Base-by-base conservation (phyloP, 2,113 vertebrate species). In the Brachypteracias leptosomus region DNA sequence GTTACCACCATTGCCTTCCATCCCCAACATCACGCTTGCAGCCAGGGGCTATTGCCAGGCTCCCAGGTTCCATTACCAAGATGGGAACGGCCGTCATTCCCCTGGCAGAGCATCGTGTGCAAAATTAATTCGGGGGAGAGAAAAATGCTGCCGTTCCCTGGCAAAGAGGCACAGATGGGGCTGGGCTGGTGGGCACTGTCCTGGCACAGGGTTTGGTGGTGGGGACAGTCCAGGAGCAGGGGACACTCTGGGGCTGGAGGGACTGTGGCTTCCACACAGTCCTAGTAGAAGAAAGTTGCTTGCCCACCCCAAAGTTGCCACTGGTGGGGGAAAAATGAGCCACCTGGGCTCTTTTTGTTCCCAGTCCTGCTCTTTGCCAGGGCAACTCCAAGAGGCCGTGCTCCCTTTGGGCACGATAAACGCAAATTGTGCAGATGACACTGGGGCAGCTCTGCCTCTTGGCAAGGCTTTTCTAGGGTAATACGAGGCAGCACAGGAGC, bases 401-500 rank as follows among this genome's bases (percentile, higher is more conserved):
- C 24, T 67, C 35, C 57, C n/a, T 8, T 3, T 1, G 54, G 86
- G 67, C n/a, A 4, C 1, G 5, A 3, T 0, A 9, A 4, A 6
- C 47, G 36, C 31, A 28, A 10, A 38, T 5, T 0, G 52, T 15
- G 47, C n/a, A 3, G 62, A 6, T 9, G 55, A 24, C 13, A 70
- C 61, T 4, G 33, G 52, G 68, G 16, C 67, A 38, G 61, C 75
- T 35, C 75, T 71, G 86, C n/a, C 54, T 13, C 78, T 29, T 0
- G 5, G 4, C 4, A 5, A 2, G n/a, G 55, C 26, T 4, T 8
- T 47, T 14, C 42, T 19, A 1, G 73, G 52, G 22, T 7, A 20
- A 4, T 0, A 0, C 94, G 0, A 5, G 42, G 66, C 55, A 14
- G 62, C 0, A 2, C 13, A 2, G 31, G 22, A 20, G 24, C 21